Evolutionary conservation across 2,113 vertebrate genomes (phyloP), one percentile per base, ranked within the genome.

Genomic region (Cyanistes caeruleus): DNA sequence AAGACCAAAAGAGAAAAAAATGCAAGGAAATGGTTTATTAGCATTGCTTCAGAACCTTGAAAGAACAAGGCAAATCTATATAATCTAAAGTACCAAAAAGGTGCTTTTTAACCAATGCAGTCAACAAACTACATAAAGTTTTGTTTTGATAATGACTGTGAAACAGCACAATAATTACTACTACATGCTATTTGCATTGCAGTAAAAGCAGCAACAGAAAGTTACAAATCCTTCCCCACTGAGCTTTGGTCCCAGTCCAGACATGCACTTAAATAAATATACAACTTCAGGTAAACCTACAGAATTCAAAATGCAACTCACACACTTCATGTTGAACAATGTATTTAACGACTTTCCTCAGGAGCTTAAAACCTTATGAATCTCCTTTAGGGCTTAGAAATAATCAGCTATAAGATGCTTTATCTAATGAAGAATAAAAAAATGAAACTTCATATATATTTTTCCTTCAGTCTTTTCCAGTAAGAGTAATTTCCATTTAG

Each of bases 401-500:
- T 63, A n/a, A 70, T 88, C 72, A 84, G 9, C 16, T 83, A 13
- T 41, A 33, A 73, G 30, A 55, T 62, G 25, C 7, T 80, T 85
- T 80, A 68, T 63, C 53, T 77, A 65, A 90, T n/a, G 11, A 90
- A 48, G 15, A 74, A 76, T 63, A 18, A 65, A 67, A 72, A 62
- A 58, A 77, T 10, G 15, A 68, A 89, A 31, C 17, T 72, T 70
- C 5, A 51, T 65, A 90, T 93, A 10, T 70, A 44, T 41, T 90
- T 96, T 89, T 65, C 25, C 27, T 83, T 83, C 48, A 84, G 44
- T 67, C 35, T 83, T 83, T 85, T 63, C 44, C 39, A 83, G 35
- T 28, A 90, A 83, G 68, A 90, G 8, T 85, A 41, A 86, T 90
- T 94, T 90, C 35, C 39, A 91, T 83, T 89, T 52, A 76, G 67